phyloP scores from a whole-genome alignment of 2,113 vertebrate genomes.

The Eulacestoma nigropectus region DNA sequence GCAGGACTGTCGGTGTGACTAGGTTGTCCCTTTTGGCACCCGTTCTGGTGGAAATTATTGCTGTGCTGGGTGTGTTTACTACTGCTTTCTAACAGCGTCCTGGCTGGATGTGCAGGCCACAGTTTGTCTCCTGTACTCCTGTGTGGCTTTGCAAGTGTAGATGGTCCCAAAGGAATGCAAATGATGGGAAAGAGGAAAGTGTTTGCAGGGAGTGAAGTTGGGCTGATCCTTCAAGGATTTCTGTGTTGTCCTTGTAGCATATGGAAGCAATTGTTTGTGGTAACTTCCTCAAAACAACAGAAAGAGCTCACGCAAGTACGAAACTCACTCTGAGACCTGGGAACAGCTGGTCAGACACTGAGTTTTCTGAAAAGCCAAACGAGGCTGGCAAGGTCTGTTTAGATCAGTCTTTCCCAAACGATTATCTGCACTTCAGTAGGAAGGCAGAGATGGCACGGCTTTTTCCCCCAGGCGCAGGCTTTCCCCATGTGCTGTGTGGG shows the following conservation, averaged over 20 bases:
- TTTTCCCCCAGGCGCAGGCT: fast-evolving
- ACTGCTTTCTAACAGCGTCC: neutral
- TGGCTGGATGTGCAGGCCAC: neutral
- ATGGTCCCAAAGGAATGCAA: neutral
- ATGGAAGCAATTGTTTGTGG: neutral
- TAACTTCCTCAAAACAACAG: neutral
- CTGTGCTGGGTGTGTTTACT: neutral
- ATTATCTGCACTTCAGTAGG: neutral
- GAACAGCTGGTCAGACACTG: neutral
- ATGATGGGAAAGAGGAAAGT: neutral
- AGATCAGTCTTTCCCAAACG: neutral
- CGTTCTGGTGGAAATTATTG: neutral
- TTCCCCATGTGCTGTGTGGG: neutral
- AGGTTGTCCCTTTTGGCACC: neutral
- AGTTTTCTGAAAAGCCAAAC: neutral
- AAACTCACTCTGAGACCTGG: neutral
- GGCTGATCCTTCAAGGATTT: neutral
- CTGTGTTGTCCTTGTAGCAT: neutral
- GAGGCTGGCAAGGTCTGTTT: neutral
- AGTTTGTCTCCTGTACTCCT: neutral
- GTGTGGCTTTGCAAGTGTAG: neutral
- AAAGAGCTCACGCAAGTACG: fast-evolving
- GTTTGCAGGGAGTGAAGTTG: neutral
- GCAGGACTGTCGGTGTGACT: neutral
- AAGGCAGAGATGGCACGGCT: neutral